These are phyloP conservation scores for Tenebrio molitor DNA, from an alignment of 1,140 invertebrate genomes.

Conservation along the genomic window DNA sequence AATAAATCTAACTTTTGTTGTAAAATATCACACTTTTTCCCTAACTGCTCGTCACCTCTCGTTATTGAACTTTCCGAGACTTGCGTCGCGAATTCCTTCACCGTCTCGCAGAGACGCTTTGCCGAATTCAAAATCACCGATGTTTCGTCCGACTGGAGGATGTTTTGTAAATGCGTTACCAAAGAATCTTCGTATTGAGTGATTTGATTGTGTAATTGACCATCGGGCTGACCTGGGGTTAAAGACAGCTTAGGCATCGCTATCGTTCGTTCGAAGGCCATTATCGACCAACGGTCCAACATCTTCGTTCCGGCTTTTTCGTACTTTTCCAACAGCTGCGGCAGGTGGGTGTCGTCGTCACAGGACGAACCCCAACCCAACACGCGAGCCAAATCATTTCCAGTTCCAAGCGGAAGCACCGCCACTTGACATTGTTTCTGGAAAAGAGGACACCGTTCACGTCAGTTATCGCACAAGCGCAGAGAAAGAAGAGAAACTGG, in stretches of 20 bases:
- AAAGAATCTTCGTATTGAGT: slow-evolving; percentile 85
- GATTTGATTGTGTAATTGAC: slow-evolving; percentile 68
- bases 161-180: slow-evolving; percentile 86
- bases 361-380: slow-evolving; percentile 97
- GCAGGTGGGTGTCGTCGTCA: slow-evolving; percentile 94
- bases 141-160: slow-evolving; percentile 88
- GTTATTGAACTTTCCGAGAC: slow-evolving; percentile 71
- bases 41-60: slow-evolving; percentile 75
- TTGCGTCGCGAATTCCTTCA: slow-evolving; percentile 82
- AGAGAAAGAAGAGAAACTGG: too few relatives aligned
- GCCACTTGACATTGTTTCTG: slow-evolving; percentile 93
- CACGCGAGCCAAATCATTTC: slow-evolving; percentile 94
- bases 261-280: slow-evolving; percentile 84
- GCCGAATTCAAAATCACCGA: slow-evolving; percentile 81
- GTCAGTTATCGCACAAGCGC: too few relatives aligned
- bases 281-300: slow-evolving; percentile 87
- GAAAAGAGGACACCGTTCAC: slow-evolving; percentile 36
- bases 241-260: slow-evolving; percentile 73
- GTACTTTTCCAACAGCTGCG: slow-evolving; percentile 92
- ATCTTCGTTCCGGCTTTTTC: slow-evolving; percentile 96
- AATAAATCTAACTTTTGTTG: slow-evolving; percentile 84
- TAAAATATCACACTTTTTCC: slow-evolving; percentile 80
- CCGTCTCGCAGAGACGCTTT: slow-evolving; percentile 86
- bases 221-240: slow-evolving; percentile 69
- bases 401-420: slow-evolving; percentile 94